Evolutionary conservation across 37 sponge, comb jelly and placozoan species (phyloP).

Genomic region (Beroe forskalii): DNA sequence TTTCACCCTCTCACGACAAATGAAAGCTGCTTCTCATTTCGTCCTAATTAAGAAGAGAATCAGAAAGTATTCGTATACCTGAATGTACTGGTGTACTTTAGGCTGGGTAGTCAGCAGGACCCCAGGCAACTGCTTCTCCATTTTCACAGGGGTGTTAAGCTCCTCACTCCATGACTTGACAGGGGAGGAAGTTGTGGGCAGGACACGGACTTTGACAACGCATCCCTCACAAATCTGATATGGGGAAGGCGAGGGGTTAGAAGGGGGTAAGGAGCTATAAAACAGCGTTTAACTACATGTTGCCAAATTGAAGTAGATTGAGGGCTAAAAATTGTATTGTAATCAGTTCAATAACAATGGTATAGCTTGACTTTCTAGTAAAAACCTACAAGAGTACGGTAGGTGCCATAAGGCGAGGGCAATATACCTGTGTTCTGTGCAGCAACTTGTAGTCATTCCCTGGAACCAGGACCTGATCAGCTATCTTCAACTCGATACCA

Average conservation of each 20-base stretch:
- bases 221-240: constrained; percentile 43
- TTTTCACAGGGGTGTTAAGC: constrained; percentile 41
- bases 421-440: background rate
- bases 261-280: no score
- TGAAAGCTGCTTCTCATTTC: no score
- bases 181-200: constrained; percentile 50
- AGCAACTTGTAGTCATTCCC: constrained; percentile 41
- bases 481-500: constrained; percentile 10
- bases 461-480: background rate
- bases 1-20: no score
- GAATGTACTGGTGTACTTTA: constrained; percentile 15
- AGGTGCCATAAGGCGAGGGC: no score
- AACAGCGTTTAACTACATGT: no score
- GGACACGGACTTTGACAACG: constrained; percentile 16
- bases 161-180: constrained; percentile 62
- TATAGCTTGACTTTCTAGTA: background rate
- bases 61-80: no score
- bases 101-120: constrained; percentile 53
- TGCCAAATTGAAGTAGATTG: no score
- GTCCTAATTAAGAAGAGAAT: no score
- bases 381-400: no score
- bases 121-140: constrained; percentile 37
- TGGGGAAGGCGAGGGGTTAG: background rate
- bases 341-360: no score
- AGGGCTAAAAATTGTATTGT: no score